Evolutionary conservation across 2,888 invertebrate genomes (phyloP).

Genomic region (Drosophila suboccidentalis): DNA sequence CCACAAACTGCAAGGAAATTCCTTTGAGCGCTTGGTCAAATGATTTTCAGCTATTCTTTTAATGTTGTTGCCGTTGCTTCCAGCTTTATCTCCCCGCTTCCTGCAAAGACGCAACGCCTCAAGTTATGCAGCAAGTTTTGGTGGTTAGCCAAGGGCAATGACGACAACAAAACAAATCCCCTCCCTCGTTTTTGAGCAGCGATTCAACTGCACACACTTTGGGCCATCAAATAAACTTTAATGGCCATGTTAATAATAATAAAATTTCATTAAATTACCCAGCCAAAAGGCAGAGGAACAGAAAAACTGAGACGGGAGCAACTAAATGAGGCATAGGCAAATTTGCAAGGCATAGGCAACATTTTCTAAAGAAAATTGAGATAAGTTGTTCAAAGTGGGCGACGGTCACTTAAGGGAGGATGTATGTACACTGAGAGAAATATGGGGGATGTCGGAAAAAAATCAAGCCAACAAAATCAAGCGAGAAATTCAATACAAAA

Average conservation of each 20-base stretch:
- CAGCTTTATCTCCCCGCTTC: not conserved
- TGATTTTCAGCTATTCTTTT: slow-evolving; percentile 77
- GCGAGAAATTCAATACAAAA: too few relatives aligned
- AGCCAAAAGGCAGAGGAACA: slow-evolving; percentile 4
- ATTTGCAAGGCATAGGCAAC: slow-evolving; percentile 36
- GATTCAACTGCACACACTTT: slow-evolving; percentile 54
- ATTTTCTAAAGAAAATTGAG: slow-evolving; percentile 56
- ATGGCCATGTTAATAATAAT: slow-evolving; percentile 82
- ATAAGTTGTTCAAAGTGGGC: slow-evolving; percentile 58
- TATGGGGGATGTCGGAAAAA: too few relatives aligned
- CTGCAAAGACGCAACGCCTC: slow-evolving; percentile 47
- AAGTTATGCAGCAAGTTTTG: slow-evolving; percentile 70
- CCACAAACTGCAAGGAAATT: slow-evolving; percentile 60
- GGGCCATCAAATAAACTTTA: slow-evolving; percentile 82
- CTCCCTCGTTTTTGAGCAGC: slow-evolving; percentile 10
- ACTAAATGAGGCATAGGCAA: slow-evolving; percentile 63
- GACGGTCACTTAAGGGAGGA: slow-evolving; percentile 16
- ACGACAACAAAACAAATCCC: slow-evolving; percentile 31
- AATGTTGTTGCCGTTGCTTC: slow-evolving; percentile 37
- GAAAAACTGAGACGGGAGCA: slow-evolving; percentile 7
- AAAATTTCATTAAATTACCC: slow-evolving; percentile 83
- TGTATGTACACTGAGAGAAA: not conserved
- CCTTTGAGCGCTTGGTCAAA: slow-evolving; percentile 77
- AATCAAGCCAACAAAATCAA: too few relatives aligned
- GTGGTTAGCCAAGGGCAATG: slow-evolving; percentile 60